Percentiles rank a stretch among this genome's conserved stretches.
Conservation (phyloP, 2,797 vertebrate species). For the Phyllotis vaccarum region DNA sequence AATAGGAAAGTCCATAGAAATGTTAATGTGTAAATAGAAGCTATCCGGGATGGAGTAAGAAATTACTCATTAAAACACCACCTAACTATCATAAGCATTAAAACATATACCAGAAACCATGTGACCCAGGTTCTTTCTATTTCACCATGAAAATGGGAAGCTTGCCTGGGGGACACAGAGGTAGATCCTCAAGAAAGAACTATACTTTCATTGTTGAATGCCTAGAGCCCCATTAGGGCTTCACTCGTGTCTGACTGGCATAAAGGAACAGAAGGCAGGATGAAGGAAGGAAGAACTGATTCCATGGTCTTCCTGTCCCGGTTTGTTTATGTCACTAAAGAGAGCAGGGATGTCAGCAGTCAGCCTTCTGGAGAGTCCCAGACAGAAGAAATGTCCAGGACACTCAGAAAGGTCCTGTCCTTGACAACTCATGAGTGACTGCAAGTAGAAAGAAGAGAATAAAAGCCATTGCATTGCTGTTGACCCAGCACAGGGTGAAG, state of each 20-base stretch:
- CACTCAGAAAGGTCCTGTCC: slow-evolving; percentile 59
- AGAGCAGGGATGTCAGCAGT: slow-evolving; percentile 10
- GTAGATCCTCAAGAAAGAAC: not conserved
- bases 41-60: slow-evolving; percentile 29
- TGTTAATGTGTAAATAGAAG: slow-evolving; percentile 40
- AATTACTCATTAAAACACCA: not conserved
- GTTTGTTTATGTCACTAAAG: slow-evolving; percentile 16
- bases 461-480: slow-evolving; percentile 3
- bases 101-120: slow-evolving; percentile 37
- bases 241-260: not conserved
- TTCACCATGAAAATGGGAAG: not conserved
- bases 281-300: not conserved
- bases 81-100: slow-evolving; percentile 20
- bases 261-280: not conserved
- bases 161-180: not conserved
- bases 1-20: not conserved
- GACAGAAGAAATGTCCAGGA: not conserved
- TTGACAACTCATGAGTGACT: slow-evolving; percentile 41
- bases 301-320: not conserved
- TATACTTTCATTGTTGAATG: not conserved
- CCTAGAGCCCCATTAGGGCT: not conserved
- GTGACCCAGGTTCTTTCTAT: not conserved
- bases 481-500: slow-evolving; percentile 56
- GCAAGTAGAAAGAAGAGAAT: slow-evolving; percentile 60
- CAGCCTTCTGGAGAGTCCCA: slow-evolving; percentile 21